Evolutionary conservation across 1,140 invertebrate genomes (phyloP).

Genomic region (Drosophila pseudoobscura): DNA sequence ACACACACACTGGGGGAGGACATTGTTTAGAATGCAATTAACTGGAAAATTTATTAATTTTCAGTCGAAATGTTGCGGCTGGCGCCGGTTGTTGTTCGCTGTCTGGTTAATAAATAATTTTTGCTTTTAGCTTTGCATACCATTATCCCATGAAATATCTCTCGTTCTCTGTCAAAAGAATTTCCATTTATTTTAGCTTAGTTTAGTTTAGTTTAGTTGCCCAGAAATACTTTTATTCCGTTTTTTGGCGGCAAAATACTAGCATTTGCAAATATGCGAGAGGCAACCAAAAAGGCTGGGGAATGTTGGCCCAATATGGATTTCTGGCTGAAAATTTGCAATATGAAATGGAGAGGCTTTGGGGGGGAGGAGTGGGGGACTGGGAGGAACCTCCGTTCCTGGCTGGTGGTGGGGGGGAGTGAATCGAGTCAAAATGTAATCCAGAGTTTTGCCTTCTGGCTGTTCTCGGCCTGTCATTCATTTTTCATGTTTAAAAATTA

Average conservation of each 20-base stretch:
- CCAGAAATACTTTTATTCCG: not conserved
- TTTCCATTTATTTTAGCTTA: not conserved
- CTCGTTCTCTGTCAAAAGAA: too few relatives aligned
- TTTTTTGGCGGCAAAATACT: not conserved
- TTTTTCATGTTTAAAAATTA: constrained; percentile 35
- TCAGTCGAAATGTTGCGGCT: constrained; percentile 24
- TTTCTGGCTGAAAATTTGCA: not conserved
- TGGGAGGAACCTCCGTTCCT: too few relatives aligned
- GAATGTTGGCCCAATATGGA: constrained; percentile 14
- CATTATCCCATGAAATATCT: not conserved
- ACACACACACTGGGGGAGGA: not conserved
- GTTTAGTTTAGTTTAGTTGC: not conserved
- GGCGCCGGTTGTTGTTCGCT: constrained; percentile 11
- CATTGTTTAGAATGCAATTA: constrained; percentile 63
- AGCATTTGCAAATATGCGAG: not conserved
- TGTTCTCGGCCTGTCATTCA: constrained; percentile 29
- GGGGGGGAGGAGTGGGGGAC: too few relatives aligned
- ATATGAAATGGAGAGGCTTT: too few relatives aligned
- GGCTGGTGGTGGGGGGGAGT: not conserved
- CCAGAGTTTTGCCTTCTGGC: constrained; percentile 7
- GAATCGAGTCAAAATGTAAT: not conserved
- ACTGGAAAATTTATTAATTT: constrained; percentile 68
- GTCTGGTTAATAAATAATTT: constrained; percentile 21
- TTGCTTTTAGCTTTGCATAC: constrained; percentile 9
- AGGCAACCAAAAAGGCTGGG: too few relatives aligned